These are phyloP conservation scores for Zoanthus sociatus DNA, from an alignment of 92 coral and sea anemone genomes.

Conservation along the genomic window DNA sequence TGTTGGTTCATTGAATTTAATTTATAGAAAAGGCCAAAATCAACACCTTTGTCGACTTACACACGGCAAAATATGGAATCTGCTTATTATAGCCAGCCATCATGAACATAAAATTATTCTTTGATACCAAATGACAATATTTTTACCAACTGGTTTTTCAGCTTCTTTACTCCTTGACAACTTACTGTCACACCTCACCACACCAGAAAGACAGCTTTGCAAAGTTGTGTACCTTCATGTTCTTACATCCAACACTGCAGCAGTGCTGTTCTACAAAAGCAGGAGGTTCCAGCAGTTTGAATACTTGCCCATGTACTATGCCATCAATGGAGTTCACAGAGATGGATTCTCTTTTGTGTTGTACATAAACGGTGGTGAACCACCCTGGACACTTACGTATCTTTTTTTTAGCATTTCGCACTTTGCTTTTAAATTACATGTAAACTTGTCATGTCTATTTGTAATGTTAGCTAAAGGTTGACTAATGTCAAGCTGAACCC, in stretches of 20 bases:
- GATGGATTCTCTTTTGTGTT: constrained; percentile 94
- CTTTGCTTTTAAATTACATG: background rate
- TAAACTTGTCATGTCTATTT: background rate
- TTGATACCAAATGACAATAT: too few relatives aligned
- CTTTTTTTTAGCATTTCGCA: constrained; percentile 58
- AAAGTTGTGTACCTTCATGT: constrained; percentile 98
- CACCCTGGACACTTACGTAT: constrained; percentile 98
- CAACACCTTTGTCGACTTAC: too few relatives aligned
- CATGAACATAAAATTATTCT: too few relatives aligned
- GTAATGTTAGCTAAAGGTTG: background rate
- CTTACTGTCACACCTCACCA: constrained; percentile 87
- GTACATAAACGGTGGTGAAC: constrained; percentile 97
- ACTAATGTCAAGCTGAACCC: too few relatives aligned
- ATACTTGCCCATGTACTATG: constrained; percentile 93
- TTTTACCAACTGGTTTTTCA: constrained; percentile 16
- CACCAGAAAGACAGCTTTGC: constrained; percentile 87
- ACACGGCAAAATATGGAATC: too few relatives aligned
- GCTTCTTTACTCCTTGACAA: constrained; percentile 92
- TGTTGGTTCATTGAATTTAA: too few relatives aligned
- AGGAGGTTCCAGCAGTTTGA: constrained; percentile 81
- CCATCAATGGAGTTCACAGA: constrained; percentile 88
- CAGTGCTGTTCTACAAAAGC: constrained; percentile 91
- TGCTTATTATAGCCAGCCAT: too few relatives aligned
- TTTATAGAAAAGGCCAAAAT: too few relatives aligned
- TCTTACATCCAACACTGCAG: constrained; percentile 89